Evolutionary conservation across 2,113 vertebrate genomes (phyloP), one percentile per base, ranked within the genome.

Genomic region (Dicaeum eximium): DNA sequence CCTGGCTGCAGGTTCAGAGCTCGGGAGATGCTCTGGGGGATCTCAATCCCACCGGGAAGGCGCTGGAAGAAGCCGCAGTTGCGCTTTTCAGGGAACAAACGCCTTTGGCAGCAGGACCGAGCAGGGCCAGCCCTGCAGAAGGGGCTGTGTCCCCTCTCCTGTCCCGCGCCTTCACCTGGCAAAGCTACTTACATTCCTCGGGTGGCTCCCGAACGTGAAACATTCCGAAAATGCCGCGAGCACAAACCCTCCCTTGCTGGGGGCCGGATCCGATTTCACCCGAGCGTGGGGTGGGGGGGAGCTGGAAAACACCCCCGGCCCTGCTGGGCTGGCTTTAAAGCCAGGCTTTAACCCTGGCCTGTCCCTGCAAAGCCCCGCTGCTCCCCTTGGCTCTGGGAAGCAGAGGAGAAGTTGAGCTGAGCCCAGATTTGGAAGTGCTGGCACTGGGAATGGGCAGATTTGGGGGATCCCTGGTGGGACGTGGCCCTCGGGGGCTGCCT

Each of bases 11-110:
- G 16, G 22, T 33, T 27, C 40, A 9, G 66, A 23, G 38, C 5
- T 7, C n/a, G 24, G 75, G 83, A 62, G 69, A 57, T 54, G 90
- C 47, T 22, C 40, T 1, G 2, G 2, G 45, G 45, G 54, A 50
- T 3, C 1, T 1, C 0, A 5, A 12, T 23, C 45, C 65, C 27
- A 0, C 15, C 0, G 7, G 33, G 56, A 45, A 27, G 4, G 4
- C 0, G 81, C 0, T 13, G 25, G 51, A 2, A 48, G 67, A 20
- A 66, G 58, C 1, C 9, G 1, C 3, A 10, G 11, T 2, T 15
- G 42, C 64, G 23, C 14, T 28, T 89, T 25, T 2, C 15, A 11
- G 1, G 11, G 19, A 35, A 22, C 11, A 7, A 69, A 44, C 2
- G 37, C 35, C 4, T 17, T 58, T 58, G 12, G 40, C 67, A 10